A percentile compares a stretch with the other conserved stretches of the same genome.
Conservation (phyloP, 2,888 invertebrate species). For the Isoperla grammatica region DNA sequence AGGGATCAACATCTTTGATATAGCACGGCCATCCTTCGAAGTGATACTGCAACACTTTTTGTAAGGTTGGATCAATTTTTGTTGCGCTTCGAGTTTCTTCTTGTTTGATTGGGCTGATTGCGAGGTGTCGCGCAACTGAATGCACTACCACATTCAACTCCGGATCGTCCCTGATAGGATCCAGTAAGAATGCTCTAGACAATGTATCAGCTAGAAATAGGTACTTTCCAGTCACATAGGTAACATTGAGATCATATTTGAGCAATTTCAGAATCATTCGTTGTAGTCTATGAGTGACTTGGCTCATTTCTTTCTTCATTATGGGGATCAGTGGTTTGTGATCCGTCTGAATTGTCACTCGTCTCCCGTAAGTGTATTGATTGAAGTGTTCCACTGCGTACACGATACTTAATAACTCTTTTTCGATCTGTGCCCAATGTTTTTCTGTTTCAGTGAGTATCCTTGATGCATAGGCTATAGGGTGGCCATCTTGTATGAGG, state of each 20-base stretch:
- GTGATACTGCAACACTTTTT: not conserved
- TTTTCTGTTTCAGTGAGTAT: constrained; percentile 2
- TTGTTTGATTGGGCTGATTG: constrained; percentile 3
- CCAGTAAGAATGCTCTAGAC: constrained; percentile 4
- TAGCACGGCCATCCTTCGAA: constrained; percentile 10
- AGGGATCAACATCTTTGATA: not conserved
- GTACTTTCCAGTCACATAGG: constrained; percentile 7
- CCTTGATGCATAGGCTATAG: constrained; percentile 10
- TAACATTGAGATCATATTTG: constrained; percentile 9
- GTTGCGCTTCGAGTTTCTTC: constrained; percentile 1
- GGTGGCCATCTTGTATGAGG: constrained; percentile 5
- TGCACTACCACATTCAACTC: constrained; percentile 16
- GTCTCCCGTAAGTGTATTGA: constrained; percentile 2
- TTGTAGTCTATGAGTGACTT: constrained; percentile 2
- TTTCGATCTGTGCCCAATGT: constrained; percentile 10
- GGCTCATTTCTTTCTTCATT: too few species aligned
- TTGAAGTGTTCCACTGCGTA: constrained; percentile 10
- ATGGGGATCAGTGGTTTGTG: constrained; percentile 12
- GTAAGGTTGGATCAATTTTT: not conserved
- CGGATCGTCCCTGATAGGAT: constrained; percentile 7
- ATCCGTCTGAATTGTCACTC: constrained; percentile 1
- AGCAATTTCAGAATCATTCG: constrained; percentile 11
- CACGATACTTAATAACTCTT: constrained; percentile 15
- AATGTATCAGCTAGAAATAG: constrained; percentile 16
- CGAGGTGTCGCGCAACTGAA: constrained; percentile 3